Evolutionary conservation across 2,888 invertebrate species (phyloP).

Genomic region (Panzeria rudis): DNA sequence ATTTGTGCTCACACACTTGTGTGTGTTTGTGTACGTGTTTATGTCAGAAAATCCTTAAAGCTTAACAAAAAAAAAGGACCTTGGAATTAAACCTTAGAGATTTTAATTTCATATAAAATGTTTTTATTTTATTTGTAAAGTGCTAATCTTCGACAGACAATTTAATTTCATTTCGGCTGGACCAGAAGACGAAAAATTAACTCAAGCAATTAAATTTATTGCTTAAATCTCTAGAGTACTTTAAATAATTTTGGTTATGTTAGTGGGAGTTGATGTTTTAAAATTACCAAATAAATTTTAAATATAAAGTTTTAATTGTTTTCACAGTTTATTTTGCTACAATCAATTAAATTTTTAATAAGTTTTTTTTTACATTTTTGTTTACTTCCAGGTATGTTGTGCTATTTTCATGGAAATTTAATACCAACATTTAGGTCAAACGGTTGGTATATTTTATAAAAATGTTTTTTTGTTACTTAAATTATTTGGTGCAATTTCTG

Average conservation of each 20-base stretch:
- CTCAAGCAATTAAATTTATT: slow-evolving; percentile 33
- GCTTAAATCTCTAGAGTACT: slow-evolving; percentile 18
- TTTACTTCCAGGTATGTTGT: slow-evolving; percentile 11
- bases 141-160: slow-evolving; percentile 60
- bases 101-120: slow-evolving; percentile 44
- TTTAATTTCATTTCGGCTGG: slow-evolving; percentile 37
- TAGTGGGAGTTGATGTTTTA: background rate
- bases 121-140: slow-evolving; percentile 16
- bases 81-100: slow-evolving; percentile 55
- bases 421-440: background rate
- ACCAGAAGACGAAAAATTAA: background rate
- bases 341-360: background rate
- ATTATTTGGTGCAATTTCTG: background rate
- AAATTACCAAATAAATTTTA: background rate
- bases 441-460: background rate
- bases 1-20: slow-evolving; percentile 32
- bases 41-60: background rate
- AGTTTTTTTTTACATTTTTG: background rate
- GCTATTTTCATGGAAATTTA: background rate
- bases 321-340: background rate
- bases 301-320: slow-evolving; percentile 4
- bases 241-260: background rate
- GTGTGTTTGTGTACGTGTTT: slow-evolving; percentile 36
- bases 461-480: background rate
- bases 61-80: slow-evolving; percentile 45